phyloP scores from a whole-genome alignment of 2,888 invertebrate species.

The Apodemia mormo region DNA sequence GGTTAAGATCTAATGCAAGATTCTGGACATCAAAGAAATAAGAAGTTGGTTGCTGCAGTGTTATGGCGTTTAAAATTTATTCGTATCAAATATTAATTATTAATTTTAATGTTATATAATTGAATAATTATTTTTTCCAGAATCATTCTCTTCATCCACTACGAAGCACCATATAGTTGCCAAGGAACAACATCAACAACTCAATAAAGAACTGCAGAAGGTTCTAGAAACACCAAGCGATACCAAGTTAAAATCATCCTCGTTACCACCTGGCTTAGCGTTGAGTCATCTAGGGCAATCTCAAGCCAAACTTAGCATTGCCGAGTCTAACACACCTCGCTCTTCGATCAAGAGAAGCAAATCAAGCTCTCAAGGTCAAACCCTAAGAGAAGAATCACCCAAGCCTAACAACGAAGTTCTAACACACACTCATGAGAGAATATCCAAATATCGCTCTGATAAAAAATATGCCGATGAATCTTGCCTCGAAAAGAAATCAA shows the following conservation, averaged over 20 bases:
- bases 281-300: conserved; percentile 74
- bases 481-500: conserved; percentile 75
- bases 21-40: too few species aligned
- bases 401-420: conserved; percentile 51
- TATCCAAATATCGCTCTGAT: conserved; percentile 60
- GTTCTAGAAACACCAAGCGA: conserved; percentile 72
- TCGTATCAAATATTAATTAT: too few species aligned
- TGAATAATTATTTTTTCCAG: conserved; percentile 49
- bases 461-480: conserved; percentile 71
- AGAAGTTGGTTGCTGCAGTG: too few species aligned
- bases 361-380: conserved; percentile 75
- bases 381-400: conserved; percentile 59
- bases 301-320: conserved; percentile 77
- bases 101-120: too few species aligned
- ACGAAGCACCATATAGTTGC: conserved; percentile 69
- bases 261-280: conserved; percentile 83
- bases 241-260: conserved; percentile 83
- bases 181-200: conserved; percentile 66
- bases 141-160: conserved; percentile 79
- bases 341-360: conserved; percentile 77
- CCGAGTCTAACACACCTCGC: conserved; percentile 64
- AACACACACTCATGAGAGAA: conserved; percentile 62
- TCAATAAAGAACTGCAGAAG: conserved; percentile 66
- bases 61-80: too few species aligned
- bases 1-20: too few species aligned